These are phyloP conservation scores for Trogon melanurus DNA, from an alignment of 2,113 vertebrate genomes.

Conservation along the genomic window DNA sequence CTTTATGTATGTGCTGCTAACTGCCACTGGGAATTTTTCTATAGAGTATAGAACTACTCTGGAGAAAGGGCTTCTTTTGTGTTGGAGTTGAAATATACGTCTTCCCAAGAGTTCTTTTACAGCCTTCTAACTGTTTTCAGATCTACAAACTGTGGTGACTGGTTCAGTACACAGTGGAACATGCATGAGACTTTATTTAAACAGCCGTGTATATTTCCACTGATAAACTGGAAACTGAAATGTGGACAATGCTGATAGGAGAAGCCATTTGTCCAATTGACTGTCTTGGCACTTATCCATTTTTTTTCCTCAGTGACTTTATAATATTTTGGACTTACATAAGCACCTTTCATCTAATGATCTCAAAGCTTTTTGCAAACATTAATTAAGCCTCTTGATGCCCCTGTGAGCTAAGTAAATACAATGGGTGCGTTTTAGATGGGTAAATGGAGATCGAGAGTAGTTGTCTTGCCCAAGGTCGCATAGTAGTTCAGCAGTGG, in stretches of 20 bases:
- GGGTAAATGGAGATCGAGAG: slow-evolving; percentile 14
- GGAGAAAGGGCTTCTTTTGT: background rate
- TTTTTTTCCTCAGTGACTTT: background rate
- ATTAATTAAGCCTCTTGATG: slow-evolving; percentile 65
- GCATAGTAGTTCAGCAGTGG: background rate
- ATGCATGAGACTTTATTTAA: slow-evolving; percentile 46
- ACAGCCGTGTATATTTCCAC: slow-evolving; percentile 14
- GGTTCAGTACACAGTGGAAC: slow-evolving; percentile 9
- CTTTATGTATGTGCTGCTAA: background rate
- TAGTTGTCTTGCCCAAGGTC: slow-evolving; percentile 50
- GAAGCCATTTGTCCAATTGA: slow-evolving; percentile 17
- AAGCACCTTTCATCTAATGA: slow-evolving; percentile 55
- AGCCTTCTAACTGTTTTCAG: background rate
- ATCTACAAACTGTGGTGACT: background rate
- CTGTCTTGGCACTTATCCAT: background rate
- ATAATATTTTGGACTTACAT: slow-evolving; percentile 31
- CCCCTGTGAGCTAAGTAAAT: slow-evolving; percentile 58
- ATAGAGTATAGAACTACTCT: background rate
- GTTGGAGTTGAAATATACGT: background rate
- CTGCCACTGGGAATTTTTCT: slow-evolving; percentile 1
- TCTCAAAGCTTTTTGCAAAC: slow-evolving; percentile 65
- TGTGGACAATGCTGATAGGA: slow-evolving; percentile 55
- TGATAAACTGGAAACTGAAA: slow-evolving; percentile 43
- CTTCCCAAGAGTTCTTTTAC: background rate
- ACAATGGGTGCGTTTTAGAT: slow-evolving; percentile 28